Evolutionary conservation across 2,113 vertebrate species (phyloP).

Genomic region (Poeciliopsis prolifica): DNA sequence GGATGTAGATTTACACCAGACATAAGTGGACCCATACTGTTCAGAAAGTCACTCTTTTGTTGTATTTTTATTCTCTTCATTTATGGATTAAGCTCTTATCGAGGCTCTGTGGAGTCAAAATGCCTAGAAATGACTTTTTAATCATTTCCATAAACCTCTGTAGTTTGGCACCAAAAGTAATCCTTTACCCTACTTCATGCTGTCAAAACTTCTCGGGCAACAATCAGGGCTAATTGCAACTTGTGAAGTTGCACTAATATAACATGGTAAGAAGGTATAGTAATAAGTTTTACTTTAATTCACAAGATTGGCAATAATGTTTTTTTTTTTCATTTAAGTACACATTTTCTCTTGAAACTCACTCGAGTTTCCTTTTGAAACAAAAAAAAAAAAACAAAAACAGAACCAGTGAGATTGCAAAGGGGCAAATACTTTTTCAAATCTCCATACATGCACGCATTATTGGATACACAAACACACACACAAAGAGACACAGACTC

Average conservation of each 20-base stretch:
- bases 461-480: conserved; percentile 2
- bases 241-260: background rate
- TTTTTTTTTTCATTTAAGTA: background rate
- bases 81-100: too few relatives aligned
- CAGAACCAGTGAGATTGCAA: background rate
- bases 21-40: background rate
- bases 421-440: background rate
- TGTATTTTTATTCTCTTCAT: too few relatives aligned
- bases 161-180: too few relatives aligned
- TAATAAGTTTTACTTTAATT: too few relatives aligned
- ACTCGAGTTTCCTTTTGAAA: too few relatives aligned
- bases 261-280: background rate
- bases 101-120: too few relatives aligned
- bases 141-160: too few relatives aligned
- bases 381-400: background rate
- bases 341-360: background rate
- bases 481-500: background rate
- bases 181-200: too few relatives aligned
- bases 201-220: background rate
- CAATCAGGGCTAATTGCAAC: background rate
- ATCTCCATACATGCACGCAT: background rate
- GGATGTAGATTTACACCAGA: background rate
- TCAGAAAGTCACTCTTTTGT: too few relatives aligned
- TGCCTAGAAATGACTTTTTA: too few relatives aligned
- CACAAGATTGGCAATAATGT: too few relatives aligned